Conservation (phyloP, 2,888 invertebrate species). For the Stenchaetothrips biformis region DNA sequence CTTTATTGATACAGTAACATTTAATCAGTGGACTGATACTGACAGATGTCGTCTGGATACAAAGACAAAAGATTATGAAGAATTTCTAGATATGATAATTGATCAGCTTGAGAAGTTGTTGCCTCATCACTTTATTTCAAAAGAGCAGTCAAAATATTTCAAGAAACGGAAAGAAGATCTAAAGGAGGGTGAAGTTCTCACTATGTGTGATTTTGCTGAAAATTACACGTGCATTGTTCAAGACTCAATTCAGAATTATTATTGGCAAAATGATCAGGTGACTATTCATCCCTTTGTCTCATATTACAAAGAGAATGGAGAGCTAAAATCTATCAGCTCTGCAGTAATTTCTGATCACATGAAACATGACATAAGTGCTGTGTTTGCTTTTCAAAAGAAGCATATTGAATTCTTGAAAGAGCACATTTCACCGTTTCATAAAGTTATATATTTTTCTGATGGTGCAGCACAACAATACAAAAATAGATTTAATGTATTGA, state of each 20-base stretch:
- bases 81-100: slow-evolving; percentile 27
- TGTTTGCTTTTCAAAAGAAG: no score
- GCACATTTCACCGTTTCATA: no score
- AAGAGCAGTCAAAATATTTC: neutral
- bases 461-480: no score
- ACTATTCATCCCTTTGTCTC: no score
- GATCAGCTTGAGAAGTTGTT: neutral
- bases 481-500: slow-evolving; percentile 37
- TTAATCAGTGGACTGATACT: slow-evolving; percentile 26
- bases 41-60: slow-evolving; percentile 29
- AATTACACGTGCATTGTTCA: no score
- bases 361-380: no score
- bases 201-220: neutral
- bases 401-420: no score
- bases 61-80: slow-evolving; percentile 26
- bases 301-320: neutral
- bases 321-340: no score
- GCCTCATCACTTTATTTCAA: neutral
- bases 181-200: neutral
- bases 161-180: neutral
- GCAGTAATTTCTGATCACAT: no score
- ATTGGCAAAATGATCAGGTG: no score
- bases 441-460: no score
- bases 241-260: no score
- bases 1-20: neutral